Evolutionary conservation across 2,797 vertebrate species (phyloP), one percentile per base, ranked within the genome.

Genomic region (Podarcis siculus): DNA sequence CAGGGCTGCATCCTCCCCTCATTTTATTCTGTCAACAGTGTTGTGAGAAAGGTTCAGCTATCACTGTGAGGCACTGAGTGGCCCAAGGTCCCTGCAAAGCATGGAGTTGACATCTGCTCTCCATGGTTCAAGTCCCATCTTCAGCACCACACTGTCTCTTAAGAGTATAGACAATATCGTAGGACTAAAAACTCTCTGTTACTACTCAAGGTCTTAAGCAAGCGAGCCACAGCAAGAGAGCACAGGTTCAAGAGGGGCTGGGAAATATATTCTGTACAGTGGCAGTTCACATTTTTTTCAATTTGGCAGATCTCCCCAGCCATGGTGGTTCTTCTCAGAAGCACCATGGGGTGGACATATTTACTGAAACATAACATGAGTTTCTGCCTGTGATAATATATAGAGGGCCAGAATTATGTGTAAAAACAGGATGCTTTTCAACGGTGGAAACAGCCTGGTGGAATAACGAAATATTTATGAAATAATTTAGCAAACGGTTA

Each of bases 391-490:
- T 32, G 69, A 72, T 72, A n/a, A 72, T 35, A 17, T 17, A 35
- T 2, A 35, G 5, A 35, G 17, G 71, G n/a, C 71, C 71, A 35
- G 15, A 35, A 32, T 32, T 75, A 21, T 75, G 35, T 75, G 35
- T 8, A 75, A 35, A 39, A 75, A 75, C 35, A 37, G 25, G 19
- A 75, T 75, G 72, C 35, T 75, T 75, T 37, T 23, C 1, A 4
- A 12, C 3, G 9, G 19, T 23, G 35, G 17, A 39, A 75, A 75
- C 72, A 39, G 37, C 35, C 8, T 19, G 86, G 73, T 30, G 30
- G 81, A 94, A 94, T 77, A 23, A 17, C 90, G 13, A 76, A 92
- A 77, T n/a, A 89, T 92, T 87, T 88, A 89, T 0, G 0, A 73
- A 0, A 3, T n/a, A 72, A 81, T 3, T 0, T 7, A 78, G 83